phyloP scores from a whole-genome alignment of 2,888 invertebrate genomes.

The Syrphus vitripennis region DNA sequence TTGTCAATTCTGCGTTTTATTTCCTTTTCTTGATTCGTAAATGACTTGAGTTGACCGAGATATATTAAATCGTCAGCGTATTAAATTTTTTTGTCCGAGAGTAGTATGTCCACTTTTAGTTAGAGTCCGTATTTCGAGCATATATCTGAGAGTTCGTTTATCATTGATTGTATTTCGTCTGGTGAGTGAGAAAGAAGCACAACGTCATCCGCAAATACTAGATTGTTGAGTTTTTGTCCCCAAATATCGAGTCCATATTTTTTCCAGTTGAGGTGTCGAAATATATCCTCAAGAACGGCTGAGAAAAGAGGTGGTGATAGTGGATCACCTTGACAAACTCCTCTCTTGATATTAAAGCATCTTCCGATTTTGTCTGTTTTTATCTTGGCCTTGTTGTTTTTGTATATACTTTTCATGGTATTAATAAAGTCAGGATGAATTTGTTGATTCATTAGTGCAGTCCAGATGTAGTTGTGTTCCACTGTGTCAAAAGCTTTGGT shows the following conservation, averaged over 20 bases:
- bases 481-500: too few species aligned
- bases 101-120: not conserved
- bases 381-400: too few species aligned
- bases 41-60: not conserved
- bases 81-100: not conserved
- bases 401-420: too few species aligned
- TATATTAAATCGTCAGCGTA: not conserved
- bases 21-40: not conserved
- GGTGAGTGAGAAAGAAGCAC: not conserved
- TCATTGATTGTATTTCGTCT: too few species aligned
- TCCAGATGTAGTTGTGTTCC: too few species aligned
- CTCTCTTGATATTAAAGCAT: too few species aligned
- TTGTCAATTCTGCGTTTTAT: not conserved
- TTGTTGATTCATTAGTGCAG: too few species aligned
- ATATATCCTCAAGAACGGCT: not conserved
- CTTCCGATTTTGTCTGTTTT: too few species aligned
- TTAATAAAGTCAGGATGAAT: too few species aligned
- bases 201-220: not conserved
- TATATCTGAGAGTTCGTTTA: not conserved
- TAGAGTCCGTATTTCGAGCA: not conserved
- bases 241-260: not conserved
- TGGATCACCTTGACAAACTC: constrained; percentile 1
- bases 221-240: not conserved
- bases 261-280: not conserved
- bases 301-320: not conserved